Evolutionary conservation across 2,888 invertebrate genomes (phyloP).

Genomic region (Mycalesis mineus): DNA sequence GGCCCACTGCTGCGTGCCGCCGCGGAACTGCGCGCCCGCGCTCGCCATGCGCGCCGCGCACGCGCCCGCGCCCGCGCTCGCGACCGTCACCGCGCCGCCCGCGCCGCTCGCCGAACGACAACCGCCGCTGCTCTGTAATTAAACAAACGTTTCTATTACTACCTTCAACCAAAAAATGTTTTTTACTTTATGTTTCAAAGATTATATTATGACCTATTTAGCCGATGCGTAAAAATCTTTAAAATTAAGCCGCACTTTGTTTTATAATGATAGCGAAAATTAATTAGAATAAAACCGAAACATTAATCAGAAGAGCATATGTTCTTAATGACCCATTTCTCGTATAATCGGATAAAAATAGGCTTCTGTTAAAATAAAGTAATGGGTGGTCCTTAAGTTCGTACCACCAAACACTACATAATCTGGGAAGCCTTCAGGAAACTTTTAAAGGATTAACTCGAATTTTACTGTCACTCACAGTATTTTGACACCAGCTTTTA

Average conservation of each 20-base stretch:
- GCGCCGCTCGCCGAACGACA: conserved; percentile 67
- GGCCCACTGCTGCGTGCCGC: conserved; percentile 74
- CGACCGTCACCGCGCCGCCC: conserved; percentile 72
- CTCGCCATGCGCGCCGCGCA: conserved; percentile 77
- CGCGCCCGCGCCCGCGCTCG: conserved; percentile 72
- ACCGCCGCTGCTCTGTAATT: conserved; percentile 64
- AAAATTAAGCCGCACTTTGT: no score
- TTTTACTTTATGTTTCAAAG: no score
- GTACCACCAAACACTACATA: neutral
- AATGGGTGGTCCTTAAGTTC: neutral
- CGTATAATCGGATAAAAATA: no score
- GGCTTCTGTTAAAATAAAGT: neutral
- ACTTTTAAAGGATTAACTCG: conserved; percentile 3
- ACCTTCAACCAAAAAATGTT: no score
- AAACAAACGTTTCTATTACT: neutral
- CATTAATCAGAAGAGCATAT: no score
- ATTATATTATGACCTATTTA: no score
- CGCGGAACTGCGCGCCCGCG: conserved; percentile 75
- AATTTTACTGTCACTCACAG: neutral
- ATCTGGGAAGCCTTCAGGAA: neutral
- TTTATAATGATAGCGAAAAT: no score
- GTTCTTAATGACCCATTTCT: no score
- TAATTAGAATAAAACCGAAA: no score
- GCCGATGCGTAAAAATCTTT: no score
- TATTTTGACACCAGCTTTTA: neutral